phyloP scores from a whole-genome alignment of 2,113 vertebrate genomes.

The Amphiprion percula region DNA sequence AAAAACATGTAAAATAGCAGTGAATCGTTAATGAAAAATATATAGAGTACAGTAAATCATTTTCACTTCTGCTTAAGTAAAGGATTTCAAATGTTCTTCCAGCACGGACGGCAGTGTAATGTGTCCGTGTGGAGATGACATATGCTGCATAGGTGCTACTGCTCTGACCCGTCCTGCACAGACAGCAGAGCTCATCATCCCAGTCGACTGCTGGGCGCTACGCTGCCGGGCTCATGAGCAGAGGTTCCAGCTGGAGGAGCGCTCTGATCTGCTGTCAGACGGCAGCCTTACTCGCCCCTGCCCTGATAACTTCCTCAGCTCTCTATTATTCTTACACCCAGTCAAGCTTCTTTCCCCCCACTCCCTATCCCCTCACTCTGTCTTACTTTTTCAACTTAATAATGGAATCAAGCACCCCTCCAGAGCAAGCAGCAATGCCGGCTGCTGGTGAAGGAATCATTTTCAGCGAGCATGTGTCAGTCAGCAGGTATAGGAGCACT shows the following conservation, averaged over 20 bases:
- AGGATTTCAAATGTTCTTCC: not conserved
- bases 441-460: conserved; percentile 76
- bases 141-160: conserved; percentile 29
- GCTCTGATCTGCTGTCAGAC: conserved; percentile 82
- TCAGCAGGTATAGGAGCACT: conserved; percentile 81
- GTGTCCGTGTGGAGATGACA: conserved; percentile 5
- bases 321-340: conserved; percentile 73
- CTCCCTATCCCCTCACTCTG: conserved; percentile 54
- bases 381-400: conserved; percentile 83
- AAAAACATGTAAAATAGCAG: too few relatives aligned
- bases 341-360: conserved; percentile 47
- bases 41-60: not conserved
- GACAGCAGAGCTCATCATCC: conserved; percentile 68
- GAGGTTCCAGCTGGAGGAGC: conserved; percentile 76
- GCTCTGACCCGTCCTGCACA: conserved; percentile 43
- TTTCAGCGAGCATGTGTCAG: conserved; percentile 81
- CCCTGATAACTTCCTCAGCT: conserved; percentile 78
- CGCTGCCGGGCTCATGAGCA: conserved; percentile 57
- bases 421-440: conserved; percentile 71
- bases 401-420: conserved; percentile 78
- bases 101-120: not conserved
- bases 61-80: not conserved
- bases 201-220: conserved; percentile 53
- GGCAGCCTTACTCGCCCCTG: conserved; percentile 71
- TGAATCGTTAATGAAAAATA: too few relatives aligned